These are phyloP conservation scores for Saccostrea glomerata DNA, from an alignment of 1,140 invertebrate genomes.

Conservation along the genomic window DNA sequence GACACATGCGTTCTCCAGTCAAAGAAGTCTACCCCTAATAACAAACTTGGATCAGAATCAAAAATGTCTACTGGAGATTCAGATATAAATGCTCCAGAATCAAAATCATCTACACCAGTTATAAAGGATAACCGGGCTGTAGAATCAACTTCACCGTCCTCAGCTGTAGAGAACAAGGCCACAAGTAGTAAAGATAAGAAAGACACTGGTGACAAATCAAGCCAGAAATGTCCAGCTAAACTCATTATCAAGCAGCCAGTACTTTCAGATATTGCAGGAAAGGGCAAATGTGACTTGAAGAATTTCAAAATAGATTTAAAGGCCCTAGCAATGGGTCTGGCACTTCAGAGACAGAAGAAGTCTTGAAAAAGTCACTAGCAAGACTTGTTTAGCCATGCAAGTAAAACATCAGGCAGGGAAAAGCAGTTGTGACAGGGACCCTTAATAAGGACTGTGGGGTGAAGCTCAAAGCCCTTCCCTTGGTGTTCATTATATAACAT, in stretches of 20 bases:
- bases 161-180: not conserved
- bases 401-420: too few relatives aligned
- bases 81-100: too few relatives aligned
- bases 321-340: not conserved
- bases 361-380: not conserved
- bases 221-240: not conserved
- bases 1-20: too few relatives aligned
- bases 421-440: too few relatives aligned
- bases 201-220: not conserved
- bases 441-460: too few relatives aligned
- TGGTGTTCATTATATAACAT: too few relatives aligned
- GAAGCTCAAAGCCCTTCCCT: too few relatives aligned
- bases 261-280: not conserved
- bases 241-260: not conserved
- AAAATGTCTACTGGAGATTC: too few relatives aligned
- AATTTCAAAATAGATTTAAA: slow-evolving; percentile 12
- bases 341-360: not conserved
- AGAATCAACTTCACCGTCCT: not conserved
- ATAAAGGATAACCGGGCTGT: too few relatives aligned
- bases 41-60: not conserved
- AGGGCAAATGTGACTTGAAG: not conserved
- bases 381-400: too few relatives aligned
- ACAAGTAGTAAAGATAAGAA: not conserved
- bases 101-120: too few relatives aligned
- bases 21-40: not conserved